phyloP scores from a whole-genome alignment of 1,140 invertebrate species.

The Formica exsecta region DNA sequence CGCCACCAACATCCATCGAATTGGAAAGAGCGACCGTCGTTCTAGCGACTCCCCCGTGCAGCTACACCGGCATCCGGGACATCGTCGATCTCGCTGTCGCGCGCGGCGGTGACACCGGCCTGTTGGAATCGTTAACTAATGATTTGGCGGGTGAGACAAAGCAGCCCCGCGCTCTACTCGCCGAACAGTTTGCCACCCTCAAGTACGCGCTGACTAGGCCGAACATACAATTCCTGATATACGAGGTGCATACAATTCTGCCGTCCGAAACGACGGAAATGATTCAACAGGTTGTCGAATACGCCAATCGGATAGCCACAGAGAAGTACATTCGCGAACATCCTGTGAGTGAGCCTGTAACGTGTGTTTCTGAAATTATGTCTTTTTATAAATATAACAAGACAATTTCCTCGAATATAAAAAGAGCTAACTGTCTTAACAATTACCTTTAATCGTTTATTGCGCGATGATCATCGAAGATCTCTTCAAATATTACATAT shows the following conservation, averaged over 20 bases:
- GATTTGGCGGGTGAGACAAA: conserved; percentile 45
- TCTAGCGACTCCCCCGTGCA: conserved; percentile 91
- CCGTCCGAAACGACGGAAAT: conserved; percentile 84
- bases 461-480: not conserved
- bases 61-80: conserved; percentile 91
- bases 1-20: conserved; percentile 74
- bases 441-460: not conserved
- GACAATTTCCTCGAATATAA: not conserved
- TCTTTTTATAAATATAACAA: not conserved
- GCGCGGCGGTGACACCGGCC: conserved; percentile 77
- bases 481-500: not conserved
- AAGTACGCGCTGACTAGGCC: conserved; percentile 81
- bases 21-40: conserved; percentile 91
- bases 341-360: conserved; percentile 63
- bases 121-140: conserved; percentile 80
- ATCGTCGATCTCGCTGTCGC: conserved; percentile 90
- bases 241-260: conserved; percentile 85
- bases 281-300: conserved; percentile 81
- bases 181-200: conserved; percentile 81
- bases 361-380: too few species aligned
- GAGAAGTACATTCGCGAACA: conserved; percentile 83
- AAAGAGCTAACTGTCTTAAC: not conserved
- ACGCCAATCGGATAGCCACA: conserved; percentile 83
- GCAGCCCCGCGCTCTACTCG: conserved; percentile 71
- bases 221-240: conserved; percentile 85